Evolutionary conservation across 2,113 vertebrate genomes (phyloP).

Genomic region (Notothenia coriiceps): DNA sequence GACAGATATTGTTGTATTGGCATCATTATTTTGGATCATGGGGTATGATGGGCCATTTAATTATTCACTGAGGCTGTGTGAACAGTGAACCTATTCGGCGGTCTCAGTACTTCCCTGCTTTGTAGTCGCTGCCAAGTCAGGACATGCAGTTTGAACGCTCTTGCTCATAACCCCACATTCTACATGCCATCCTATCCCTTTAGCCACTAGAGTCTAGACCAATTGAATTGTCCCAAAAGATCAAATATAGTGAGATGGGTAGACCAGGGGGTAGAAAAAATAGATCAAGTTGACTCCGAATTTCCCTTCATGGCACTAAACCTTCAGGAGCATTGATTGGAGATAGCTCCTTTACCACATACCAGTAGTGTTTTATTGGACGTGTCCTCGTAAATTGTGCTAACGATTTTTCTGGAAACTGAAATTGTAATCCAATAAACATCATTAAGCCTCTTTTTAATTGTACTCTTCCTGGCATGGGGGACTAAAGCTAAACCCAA

Average conservation of each 20-base stretch:
- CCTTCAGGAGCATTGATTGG: slow-evolving; percentile 70
- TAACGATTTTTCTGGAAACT: slow-evolving; percentile 77
- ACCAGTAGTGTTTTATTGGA: slow-evolving; percentile 59
- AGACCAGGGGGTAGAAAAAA: slow-evolving; percentile 29
- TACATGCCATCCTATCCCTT: slow-evolving; percentile 46
- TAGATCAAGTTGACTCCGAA: slow-evolving; percentile 50
- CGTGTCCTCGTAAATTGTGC: slow-evolving; percentile 72
- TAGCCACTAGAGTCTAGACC: slow-evolving; percentile 17
- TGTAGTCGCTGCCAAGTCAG: slow-evolving; percentile 63
- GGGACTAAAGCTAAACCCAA: slow-evolving; percentile 39
- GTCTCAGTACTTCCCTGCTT: slow-evolving; percentile 56
- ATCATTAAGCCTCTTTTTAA: slow-evolving; percentile 76
- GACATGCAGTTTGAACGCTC: slow-evolving; percentile 45
- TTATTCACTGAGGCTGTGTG: slow-evolving; percentile 57
- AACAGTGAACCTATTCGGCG: slow-evolving; percentile 19
- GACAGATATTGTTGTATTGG: slow-evolving; percentile 34
- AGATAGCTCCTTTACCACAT: slow-evolving; percentile 56
- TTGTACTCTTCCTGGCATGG: slow-evolving; percentile 48
- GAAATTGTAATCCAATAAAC: slow-evolving; percentile 77
- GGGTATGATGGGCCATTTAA: slow-evolving; percentile 57
- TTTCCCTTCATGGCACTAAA: slow-evolving; percentile 56
- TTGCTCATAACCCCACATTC: slow-evolving; percentile 36
- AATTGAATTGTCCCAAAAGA: slow-evolving; percentile 59
- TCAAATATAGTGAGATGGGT: slow-evolving; percentile 46
- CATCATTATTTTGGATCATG: slow-evolving; percentile 61